Conservation (phyloP, 2,888 invertebrate genomes). For the Plagodis dolabraria region DNA sequence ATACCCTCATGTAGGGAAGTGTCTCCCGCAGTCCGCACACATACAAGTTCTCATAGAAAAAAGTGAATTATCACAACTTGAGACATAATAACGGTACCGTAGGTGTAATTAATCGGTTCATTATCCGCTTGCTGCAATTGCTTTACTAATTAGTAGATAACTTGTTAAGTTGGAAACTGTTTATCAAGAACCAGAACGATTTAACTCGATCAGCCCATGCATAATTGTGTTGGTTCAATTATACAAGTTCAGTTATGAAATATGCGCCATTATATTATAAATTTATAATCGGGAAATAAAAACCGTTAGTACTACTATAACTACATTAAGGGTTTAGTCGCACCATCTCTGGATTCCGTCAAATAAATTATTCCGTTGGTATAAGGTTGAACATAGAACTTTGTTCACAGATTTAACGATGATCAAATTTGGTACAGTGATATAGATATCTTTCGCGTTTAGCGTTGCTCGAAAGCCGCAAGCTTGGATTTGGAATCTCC, state of each 20-base stretch:
- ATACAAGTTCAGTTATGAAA: neutral
- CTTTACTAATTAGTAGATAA: constrained; percentile 6
- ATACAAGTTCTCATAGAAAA: constrained; percentile 13
- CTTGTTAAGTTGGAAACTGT: constrained; percentile 5
- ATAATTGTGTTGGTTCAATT: neutral
- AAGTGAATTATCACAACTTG: constrained; percentile 28
- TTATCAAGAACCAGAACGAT: constrained; percentile 11
- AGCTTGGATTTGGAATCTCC: no score
- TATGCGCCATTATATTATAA: no score
- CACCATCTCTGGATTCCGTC: no score
- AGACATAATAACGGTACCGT: constrained; percentile 34
- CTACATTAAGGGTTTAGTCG: no score
- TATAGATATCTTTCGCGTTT: no score
- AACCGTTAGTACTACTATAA: no score
- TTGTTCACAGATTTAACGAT: no score
- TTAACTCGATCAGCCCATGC: neutral
- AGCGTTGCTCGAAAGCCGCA: no score
- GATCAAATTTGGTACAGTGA: no score
- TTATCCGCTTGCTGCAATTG: constrained; percentile 24
- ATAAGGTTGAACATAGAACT: no score
- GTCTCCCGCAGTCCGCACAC: constrained; percentile 9
- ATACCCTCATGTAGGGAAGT: constrained; percentile 4
- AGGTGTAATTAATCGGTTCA: constrained; percentile 37
- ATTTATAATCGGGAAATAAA: no score
- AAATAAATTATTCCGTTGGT: no score